Conservation (phyloP, 2,113 vertebrate genomes). For the Pagrus major region DNA sequence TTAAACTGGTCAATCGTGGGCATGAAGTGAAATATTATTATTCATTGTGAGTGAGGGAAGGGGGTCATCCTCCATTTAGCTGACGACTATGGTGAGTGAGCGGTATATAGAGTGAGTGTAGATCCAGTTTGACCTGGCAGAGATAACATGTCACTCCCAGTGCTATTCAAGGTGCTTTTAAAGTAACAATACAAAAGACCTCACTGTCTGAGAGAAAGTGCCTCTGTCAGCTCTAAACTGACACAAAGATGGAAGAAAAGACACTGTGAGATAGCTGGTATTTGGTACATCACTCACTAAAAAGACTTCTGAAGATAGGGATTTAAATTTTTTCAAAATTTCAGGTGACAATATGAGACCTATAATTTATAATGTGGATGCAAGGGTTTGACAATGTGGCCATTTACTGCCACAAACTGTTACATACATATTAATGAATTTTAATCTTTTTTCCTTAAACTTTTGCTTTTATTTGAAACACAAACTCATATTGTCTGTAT, state of each 20-base stretch:
- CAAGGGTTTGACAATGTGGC: constrained; percentile 4
- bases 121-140: constrained; percentile 60
- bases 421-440: not conserved
- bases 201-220: constrained; percentile 68
- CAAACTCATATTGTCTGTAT: not conserved
- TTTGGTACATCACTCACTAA: constrained; percentile 35
- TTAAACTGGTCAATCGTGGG: constrained; percentile 61
- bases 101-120: constrained; percentile 49
- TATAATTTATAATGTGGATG: not conserved
- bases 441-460: not conserved
- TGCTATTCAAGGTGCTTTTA: constrained; percentile 72
- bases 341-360: not conserved
- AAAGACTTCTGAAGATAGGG: constrained; percentile 27
- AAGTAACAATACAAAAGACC: constrained; percentile 75
- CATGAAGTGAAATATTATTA: constrained; percentile 64
- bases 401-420: not conserved
- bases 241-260: constrained; percentile 64
- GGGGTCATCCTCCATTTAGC: constrained; percentile 57
- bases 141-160: constrained; percentile 63
- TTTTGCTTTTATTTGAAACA: not conserved
- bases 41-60: constrained; percentile 49
- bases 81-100: constrained; percentile 52
- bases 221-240: constrained; percentile 77
- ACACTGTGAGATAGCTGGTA: constrained; percentile 28
- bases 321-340: constrained; percentile 8